phyloP scores from a whole-genome alignment of 1,140 invertebrate genomes.

The Brachionus plicatilis region DNA sequence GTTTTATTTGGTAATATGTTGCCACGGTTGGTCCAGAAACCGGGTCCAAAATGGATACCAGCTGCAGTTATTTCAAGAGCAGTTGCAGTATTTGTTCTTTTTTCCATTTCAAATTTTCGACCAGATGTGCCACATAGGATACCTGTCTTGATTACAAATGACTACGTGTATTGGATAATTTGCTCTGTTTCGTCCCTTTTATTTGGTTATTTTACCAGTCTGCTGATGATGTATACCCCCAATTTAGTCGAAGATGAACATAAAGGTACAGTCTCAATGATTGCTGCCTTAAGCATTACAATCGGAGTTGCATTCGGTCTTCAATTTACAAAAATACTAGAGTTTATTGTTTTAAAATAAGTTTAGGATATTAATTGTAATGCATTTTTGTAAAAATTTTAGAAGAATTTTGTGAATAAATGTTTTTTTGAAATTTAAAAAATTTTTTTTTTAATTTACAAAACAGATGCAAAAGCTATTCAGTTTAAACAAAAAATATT shows the following conservation, averaged over 20 bases:
- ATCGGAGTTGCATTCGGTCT: slow-evolving; percentile 26
- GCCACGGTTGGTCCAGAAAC: background rate
- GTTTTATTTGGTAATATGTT: slow-evolving; percentile 30
- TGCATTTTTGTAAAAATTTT: background rate
- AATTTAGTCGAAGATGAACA: slow-evolving; percentile 7
- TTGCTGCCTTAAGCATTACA: background rate
- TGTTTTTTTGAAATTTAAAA: background rate
- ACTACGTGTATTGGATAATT: slow-evolving; percentile 13
- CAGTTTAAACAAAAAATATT: too few species aligned
- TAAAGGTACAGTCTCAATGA: background rate
- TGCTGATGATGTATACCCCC: slow-evolving; percentile 38
- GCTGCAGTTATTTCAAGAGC: slow-evolving; percentile 6
- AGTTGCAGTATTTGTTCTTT: slow-evolving; percentile 1
- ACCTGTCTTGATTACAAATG: slow-evolving; percentile 2
- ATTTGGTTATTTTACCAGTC: slow-evolving; percentile 37
- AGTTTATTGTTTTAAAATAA: background rate
- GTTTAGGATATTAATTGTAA: background rate
- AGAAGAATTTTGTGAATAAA: background rate
- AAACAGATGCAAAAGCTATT: too few species aligned
- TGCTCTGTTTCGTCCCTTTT: background rate
- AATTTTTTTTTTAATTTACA: background rate
- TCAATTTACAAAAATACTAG: slow-evolving; percentile 28
- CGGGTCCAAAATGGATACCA: slow-evolving; percentile 23
- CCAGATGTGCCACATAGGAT: background rate
- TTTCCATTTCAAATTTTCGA: background rate